Conservation (phyloP, 2,113 vertebrate species). For the Pontoporia blainvillei region DNA sequence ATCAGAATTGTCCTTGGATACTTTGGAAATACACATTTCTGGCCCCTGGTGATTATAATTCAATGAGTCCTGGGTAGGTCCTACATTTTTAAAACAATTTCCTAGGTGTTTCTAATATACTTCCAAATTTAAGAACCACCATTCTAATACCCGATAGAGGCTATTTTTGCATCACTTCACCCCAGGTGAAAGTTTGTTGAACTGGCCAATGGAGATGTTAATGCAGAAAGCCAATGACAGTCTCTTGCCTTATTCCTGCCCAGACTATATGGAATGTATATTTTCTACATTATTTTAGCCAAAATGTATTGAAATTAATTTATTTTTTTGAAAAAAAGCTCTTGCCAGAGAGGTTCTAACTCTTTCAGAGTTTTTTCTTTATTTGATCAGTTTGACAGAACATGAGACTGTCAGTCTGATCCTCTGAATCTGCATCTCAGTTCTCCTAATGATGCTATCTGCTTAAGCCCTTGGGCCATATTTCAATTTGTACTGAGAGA, state of each 20-base stretch:
- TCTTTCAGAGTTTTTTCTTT: background rate
- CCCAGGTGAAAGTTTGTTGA: background rate
- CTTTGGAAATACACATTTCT: background rate
- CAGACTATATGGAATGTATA: background rate
- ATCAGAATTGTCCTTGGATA: background rate
- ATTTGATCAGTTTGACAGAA: background rate
- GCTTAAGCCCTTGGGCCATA: background rate
- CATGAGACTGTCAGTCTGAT: background rate
- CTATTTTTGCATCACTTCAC: background rate
- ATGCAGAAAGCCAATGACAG: background rate
- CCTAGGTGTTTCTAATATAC: background rate
- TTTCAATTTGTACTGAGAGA: background rate
- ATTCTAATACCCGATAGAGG: background rate
- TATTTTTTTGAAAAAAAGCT: background rate
- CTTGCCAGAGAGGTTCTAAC: background rate
- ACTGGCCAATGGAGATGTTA: background rate
- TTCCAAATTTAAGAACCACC: background rate
- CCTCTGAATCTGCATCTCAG: background rate
- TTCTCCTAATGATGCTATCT: background rate
- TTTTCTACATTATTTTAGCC: background rate
- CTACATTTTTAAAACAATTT: background rate
- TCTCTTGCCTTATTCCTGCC: background rate
- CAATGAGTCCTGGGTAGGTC: background rate
- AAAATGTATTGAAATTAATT: background rate
- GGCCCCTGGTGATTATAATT: background rate